A percentile compares a stretch with the other conserved stretches of the same genome.
phyloP scores from a whole-genome alignment of 2,113 vertebrate species.

The Cheirogaleus medius region DNA sequence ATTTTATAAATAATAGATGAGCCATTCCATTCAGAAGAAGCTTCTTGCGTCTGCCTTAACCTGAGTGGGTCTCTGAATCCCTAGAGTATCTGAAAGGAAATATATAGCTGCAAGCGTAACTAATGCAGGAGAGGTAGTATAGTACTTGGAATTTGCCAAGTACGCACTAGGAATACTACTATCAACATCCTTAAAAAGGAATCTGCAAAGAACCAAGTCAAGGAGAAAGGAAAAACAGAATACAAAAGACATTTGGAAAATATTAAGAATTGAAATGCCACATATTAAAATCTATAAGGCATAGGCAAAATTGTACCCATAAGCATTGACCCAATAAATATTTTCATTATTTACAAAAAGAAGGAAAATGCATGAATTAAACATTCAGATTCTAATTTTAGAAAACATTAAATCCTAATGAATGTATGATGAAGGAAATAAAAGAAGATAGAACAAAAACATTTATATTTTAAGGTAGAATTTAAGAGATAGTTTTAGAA shows the following conservation, averaged over 20 bases:
- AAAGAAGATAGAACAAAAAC: not conserved
- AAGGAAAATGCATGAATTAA: not conserved
- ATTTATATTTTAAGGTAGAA: not conserved
- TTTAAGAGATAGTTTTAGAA: not conserved
- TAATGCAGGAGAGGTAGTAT: no score
- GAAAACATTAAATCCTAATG: not conserved
- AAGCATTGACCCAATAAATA: not conserved
- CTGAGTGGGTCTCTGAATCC: not conserved
- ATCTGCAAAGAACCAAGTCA: not conserved
- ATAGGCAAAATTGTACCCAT: not conserved
- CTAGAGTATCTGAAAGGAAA: not conserved
- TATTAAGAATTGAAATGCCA: not conserved
- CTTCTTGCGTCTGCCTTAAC: not conserved
- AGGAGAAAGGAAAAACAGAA: not conserved
- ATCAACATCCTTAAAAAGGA: not conserved
- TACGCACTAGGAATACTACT: not conserved
- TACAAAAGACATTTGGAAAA: not conserved
- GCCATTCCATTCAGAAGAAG: not conserved
- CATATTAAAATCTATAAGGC: not conserved
- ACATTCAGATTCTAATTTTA: not conserved
- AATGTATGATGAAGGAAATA: not conserved
- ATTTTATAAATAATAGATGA: not conserved
- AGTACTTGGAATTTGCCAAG: not conserved
- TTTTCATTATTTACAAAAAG: not conserved
- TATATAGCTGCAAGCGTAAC: not conserved